Conservation (phyloP, 2,113 vertebrate species). For the Nannobrachium achirus region DNA sequence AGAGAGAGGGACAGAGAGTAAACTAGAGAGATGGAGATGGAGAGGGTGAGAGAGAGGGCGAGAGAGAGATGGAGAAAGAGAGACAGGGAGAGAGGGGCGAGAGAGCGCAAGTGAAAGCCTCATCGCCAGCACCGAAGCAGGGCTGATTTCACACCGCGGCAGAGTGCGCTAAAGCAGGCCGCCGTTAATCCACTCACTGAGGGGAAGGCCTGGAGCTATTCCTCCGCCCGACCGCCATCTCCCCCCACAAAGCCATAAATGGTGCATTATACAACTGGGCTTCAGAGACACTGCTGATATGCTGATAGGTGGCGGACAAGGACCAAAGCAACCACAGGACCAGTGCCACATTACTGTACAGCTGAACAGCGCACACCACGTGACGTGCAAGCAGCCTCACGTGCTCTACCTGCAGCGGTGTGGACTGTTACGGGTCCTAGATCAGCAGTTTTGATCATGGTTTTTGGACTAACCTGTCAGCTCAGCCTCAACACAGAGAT, state of each 20-base stretch:
- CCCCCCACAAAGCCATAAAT: slow-evolving; percentile 78
- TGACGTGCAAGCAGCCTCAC: slow-evolving; percentile 44
- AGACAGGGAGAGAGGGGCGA: slow-evolving; percentile 35
- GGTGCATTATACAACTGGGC: slow-evolving; percentile 77
- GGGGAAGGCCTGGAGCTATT: slow-evolving; percentile 80
- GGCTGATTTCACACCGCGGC: slow-evolving; percentile 81
- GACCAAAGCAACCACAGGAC: slow-evolving; percentile 73
- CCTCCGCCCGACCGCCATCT: slow-evolving; percentile 70
- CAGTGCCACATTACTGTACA: slow-evolving; percentile 62
- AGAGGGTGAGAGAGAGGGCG: not conserved
- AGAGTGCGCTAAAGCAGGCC: slow-evolving; percentile 77
- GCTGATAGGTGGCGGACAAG: slow-evolving; percentile 78
- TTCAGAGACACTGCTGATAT: slow-evolving; percentile 80
- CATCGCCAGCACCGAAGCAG: slow-evolving; percentile 57
- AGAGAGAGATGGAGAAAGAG: slow-evolving; percentile 5
- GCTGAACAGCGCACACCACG: slow-evolving; percentile 55
- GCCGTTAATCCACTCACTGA: slow-evolving; percentile 82
- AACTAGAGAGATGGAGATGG: not conserved
- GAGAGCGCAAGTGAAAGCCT: slow-evolving; percentile 48
- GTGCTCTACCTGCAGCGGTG: slow-evolving; percentile 57
- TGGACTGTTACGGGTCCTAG: slow-evolving; percentile 49
- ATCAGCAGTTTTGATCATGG: slow-evolving; percentile 57
- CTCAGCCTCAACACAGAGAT: slow-evolving; percentile 55
- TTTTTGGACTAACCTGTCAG: slow-evolving; percentile 50
- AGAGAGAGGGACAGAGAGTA: not conserved